Evolutionary conservation across 2,888 invertebrate species (phyloP).

Genomic region (Polia nebulosa): DNA sequence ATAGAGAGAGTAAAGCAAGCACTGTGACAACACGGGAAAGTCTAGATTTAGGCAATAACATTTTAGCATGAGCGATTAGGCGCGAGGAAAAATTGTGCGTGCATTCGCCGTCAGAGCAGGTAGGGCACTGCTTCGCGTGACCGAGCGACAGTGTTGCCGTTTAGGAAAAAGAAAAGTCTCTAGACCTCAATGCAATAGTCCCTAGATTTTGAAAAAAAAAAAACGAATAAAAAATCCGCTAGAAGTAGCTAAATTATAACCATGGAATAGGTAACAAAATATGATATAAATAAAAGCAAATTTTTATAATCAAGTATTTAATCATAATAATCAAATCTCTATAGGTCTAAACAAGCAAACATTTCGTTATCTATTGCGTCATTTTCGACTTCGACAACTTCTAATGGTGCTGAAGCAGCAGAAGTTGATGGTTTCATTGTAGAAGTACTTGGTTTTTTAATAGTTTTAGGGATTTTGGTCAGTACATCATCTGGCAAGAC

Average conservation of each 20-base stretch:
- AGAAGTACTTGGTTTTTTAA: conserved; percentile 39
- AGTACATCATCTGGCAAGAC: conserved; percentile 49
- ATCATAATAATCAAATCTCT: conserved; percentile 20
- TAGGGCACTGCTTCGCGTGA: no score
- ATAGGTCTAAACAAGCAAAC: conserved; percentile 18
- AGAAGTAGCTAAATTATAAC: conserved; percentile 23
- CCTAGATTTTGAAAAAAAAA: conserved; percentile 16
- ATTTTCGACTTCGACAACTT: conserved; percentile 37
- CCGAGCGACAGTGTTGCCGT: conserved; percentile 1
- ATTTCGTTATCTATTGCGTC: conserved; percentile 27
- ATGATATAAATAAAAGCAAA: conserved; percentile 29
- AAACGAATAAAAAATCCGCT: conserved; percentile 17
- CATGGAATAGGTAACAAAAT: conserved; percentile 18
- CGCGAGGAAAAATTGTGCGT: no score
- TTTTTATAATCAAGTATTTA: conserved; percentile 22
- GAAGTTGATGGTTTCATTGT: conserved; percentile 29
- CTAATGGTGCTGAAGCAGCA: conserved; percentile 35
- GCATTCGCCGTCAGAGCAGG: no score
- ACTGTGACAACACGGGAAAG: no score
- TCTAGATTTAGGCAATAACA: no score
- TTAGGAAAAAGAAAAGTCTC: conserved; percentile 14
- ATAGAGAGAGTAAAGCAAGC: no score
- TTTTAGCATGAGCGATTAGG: no score
- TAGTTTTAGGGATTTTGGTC: conserved; percentile 36
- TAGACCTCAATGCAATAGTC: conserved; percentile 7